These are phyloP conservation scores for Epirrhoe tristata DNA, from an alignment of 2,888 invertebrate species.

Conservation along the genomic window DNA sequence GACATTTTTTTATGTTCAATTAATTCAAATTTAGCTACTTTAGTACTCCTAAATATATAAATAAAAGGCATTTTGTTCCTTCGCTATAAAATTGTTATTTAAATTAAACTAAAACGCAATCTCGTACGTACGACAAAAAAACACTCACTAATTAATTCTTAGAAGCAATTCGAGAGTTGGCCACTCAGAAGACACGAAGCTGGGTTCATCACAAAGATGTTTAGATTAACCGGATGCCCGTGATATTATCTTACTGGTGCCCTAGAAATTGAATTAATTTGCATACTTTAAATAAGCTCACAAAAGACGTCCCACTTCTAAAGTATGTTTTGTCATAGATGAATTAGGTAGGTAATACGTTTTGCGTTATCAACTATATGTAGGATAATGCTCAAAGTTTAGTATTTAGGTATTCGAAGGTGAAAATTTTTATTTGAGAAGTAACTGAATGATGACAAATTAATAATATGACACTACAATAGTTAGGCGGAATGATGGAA, in stretches of 20 bases:
- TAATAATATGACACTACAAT: background rate
- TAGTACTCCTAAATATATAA: too few species aligned
- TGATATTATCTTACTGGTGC: constrained; percentile 68
- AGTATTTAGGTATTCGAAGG: background rate
- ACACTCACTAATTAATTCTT: constrained; percentile 59
- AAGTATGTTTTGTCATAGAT: constrained; percentile 33
- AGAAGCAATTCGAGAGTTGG: constrained; percentile 58
- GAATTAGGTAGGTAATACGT: constrained; percentile 33
- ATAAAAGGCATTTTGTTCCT: too few species aligned
- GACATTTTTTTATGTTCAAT: too few species aligned
- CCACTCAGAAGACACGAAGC: constrained; percentile 45
- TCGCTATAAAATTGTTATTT: too few species aligned
- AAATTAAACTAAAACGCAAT: background rate
- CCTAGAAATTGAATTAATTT: constrained; percentile 71
- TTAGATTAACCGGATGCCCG: constrained; percentile 61
- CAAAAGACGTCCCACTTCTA: constrained; percentile 56
- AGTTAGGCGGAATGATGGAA: too few species aligned
- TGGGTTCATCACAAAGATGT: constrained; percentile 61
- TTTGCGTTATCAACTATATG: constrained; percentile 55
- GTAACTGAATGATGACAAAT: too few species aligned
- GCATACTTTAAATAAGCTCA: constrained; percentile 61
- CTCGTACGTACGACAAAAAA: background rate
- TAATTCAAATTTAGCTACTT: too few species aligned
- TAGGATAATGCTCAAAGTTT: constrained; percentile 51
- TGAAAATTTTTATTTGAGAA: background rate